Evolutionary conservation across 2,797 vertebrate genomes (phyloP), one percentile per base, ranked within the genome.

Genomic region (Anguilla anguilla): DNA sequence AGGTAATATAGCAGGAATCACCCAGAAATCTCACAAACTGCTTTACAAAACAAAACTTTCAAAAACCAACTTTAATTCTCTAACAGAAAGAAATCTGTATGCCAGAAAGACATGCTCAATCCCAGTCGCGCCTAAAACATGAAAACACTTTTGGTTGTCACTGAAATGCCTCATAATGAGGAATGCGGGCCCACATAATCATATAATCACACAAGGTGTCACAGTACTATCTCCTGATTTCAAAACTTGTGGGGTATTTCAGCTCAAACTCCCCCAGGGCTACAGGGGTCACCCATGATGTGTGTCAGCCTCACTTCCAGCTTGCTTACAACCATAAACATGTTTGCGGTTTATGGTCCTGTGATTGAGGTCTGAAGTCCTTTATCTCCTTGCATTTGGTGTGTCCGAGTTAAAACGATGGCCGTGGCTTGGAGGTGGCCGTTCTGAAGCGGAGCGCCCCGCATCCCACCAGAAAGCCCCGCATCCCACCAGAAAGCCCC

Each of bases 351-450:
- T 43, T 79, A 43, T 43, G 31, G 35, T 39, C 19, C 31, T 74
- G 72, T 10, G 13, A 15, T 67, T 74, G 5, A 74, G 13, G 11
- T 17, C 13, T 19, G 17, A 43, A 13, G 72, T 43, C 31, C 72
- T 31, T 77, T 10, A 15, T 4, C 39, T 81, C 46, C 77, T 49
- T n/a, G 43, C 46, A 13, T 51, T 82, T 11, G 46, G 46, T 49
- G 7, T n/a, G 79, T 46, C 83, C 10, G 17, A 35, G 53, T 46
- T 43, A 1, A n/a, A 25, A 35, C 11, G 81, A 4, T 17, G 81
- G 82, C 35, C 86, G 39, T 59, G 51, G 81, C 46, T 87, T 55
- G 2, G 49, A 43, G 49, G 55, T 22, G 72, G 43, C 86, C 51
- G 85, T 17, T n/a, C 69, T 81, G 74, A 39, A 2, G 88, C 61